A percentile compares a stretch with the other conserved stretches of the same genome.
These are phyloP conservation scores for Perca flavescens DNA, from an alignment of 2,113 vertebrate genomes.

Conservation along the genomic window DNA sequence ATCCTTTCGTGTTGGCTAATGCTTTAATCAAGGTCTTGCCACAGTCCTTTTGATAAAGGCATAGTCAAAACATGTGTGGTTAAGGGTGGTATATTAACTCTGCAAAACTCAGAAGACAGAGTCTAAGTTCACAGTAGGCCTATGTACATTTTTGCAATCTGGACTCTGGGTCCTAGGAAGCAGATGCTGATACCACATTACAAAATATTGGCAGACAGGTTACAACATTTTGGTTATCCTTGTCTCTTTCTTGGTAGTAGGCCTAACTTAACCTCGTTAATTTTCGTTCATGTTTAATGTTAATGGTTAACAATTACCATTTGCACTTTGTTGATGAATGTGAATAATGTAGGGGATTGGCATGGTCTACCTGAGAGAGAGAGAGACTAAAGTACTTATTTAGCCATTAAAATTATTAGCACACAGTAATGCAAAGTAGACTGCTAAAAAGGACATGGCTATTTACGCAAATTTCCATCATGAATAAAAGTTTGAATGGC, in stretches of 20 bases:
- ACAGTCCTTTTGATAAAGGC: background rate
- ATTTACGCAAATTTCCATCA: background rate
- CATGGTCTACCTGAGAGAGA: too few relatives aligned
- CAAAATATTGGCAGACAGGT: background rate
- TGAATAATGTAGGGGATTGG: background rate
- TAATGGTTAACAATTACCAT: background rate
- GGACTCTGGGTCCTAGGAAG: constrained; percentile 8
- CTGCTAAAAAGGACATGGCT: background rate
- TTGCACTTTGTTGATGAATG: background rate
- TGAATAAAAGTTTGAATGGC: constrained; percentile 4
- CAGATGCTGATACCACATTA: background rate
- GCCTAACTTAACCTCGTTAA: too few relatives aligned
- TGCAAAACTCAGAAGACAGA: background rate
- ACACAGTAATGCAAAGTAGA: background rate
- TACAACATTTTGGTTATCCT: background rate
- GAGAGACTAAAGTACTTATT: too few relatives aligned
- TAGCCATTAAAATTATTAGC: background rate
- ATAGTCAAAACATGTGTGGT: background rate
- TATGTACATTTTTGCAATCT: constrained; percentile 9
- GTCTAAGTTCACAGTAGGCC: background rate
- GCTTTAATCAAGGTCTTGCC: constrained; percentile 11
- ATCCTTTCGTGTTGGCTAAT: constrained; percentile 6
- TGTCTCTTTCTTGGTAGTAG: background rate
- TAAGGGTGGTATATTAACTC: background rate
- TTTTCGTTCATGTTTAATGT: too few relatives aligned